These are phyloP conservation scores for Ceuthmochares aereus DNA, from an alignment of 2,113 vertebrate species.

Conservation along the genomic window DNA sequence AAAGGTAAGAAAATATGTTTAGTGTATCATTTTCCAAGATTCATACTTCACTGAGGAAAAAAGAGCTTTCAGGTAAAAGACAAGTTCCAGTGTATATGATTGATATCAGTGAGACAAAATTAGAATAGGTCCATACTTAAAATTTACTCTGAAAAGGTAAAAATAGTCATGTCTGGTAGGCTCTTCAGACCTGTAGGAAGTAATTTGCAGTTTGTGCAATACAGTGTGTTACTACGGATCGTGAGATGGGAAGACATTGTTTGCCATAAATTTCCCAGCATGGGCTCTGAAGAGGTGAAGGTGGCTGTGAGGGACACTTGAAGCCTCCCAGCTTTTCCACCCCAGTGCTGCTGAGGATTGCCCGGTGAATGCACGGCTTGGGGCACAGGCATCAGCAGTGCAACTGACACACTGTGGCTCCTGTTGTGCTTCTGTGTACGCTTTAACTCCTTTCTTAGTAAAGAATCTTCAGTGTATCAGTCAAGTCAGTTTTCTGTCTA, in stretches of 20 bases:
- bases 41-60: not conserved
- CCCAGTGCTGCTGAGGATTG: accelerated
- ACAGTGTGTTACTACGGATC: accelerated
- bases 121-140: not conserved
- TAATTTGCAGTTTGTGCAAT: not conserved
- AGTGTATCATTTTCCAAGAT: not conserved
- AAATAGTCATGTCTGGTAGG: not conserved
- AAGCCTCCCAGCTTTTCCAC: not conserved
- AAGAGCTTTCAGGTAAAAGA: not conserved
- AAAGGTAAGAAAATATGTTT: not conserved
- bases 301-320: not conserved
- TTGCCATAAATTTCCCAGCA: not conserved
- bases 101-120: not conserved
- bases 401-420: not conserved
- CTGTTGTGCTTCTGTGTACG: not conserved
- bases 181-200: not conserved
- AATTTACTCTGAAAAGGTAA: not conserved
- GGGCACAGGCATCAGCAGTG: not conserved
- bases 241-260: accelerated
- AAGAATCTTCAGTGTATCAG: not conserved
- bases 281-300: not conserved
- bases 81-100: not conserved
- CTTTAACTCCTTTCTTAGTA: not conserved
- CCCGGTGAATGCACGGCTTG: not conserved
- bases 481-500: not conserved